Conservation (phyloP, 2,113 vertebrate genomes). For the Puffinus mauretanicus region DNA sequence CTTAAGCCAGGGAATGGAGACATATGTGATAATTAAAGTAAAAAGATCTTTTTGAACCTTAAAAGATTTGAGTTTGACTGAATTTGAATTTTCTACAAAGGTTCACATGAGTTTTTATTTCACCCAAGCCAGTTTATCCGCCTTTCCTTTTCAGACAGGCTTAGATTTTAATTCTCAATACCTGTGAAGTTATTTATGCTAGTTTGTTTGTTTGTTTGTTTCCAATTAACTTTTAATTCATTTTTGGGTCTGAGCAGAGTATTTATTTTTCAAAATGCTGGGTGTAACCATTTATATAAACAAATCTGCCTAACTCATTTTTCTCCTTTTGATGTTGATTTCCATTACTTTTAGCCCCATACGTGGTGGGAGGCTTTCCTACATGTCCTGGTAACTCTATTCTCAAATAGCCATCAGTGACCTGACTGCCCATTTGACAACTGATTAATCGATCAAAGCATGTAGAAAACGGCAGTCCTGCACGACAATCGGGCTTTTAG, state of each 20-base stretch:
- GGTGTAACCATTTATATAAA: slow-evolving; percentile 45
- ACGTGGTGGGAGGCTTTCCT: neutral
- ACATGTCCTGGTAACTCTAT: neutral
- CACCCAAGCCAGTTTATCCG: slow-evolving; percentile 7
- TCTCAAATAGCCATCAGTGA: neutral
- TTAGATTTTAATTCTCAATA: slow-evolving; percentile 54
- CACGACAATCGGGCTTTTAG: neutral
- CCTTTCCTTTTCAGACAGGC: slow-evolving; percentile 42
- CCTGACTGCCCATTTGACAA: neutral
- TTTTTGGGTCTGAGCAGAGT: slow-evolving; percentile 22
- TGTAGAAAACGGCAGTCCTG: neutral
- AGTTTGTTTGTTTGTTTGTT: slow-evolving; percentile 59
- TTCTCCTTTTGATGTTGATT: slow-evolving; percentile 49
- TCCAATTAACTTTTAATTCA: slow-evolving; percentile 44
- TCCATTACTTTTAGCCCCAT: neutral
- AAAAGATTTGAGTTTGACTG: slow-evolving; percentile 33
- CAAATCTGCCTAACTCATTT: slow-evolving; percentile 25
- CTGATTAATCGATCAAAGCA: neutral
- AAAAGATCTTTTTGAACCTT: slow-evolving; percentile 56
- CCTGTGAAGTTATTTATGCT: slow-evolving; percentile 39
- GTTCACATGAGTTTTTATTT: slow-evolving; percentile 54
- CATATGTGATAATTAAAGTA: slow-evolving; percentile 37
- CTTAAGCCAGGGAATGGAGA: slow-evolving; percentile 16
- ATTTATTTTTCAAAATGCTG: slow-evolving; percentile 49
- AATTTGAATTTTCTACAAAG: slow-evolving; percentile 51